phyloP scores from a whole-genome alignment of 2,113 vertebrate species.

The Elephas maximus region DNA sequence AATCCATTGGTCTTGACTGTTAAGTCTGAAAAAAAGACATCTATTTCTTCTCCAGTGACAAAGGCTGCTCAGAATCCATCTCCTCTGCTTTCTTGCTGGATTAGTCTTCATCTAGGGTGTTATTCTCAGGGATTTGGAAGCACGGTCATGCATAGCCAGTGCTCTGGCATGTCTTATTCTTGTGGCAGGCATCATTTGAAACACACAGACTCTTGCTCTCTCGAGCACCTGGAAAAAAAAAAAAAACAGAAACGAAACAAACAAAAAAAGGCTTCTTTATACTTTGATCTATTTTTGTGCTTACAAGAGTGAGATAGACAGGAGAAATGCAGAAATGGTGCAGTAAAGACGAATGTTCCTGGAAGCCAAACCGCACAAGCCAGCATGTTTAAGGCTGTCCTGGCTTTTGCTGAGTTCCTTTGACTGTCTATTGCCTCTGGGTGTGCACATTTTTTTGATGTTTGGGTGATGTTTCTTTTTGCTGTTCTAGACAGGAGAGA shows the following conservation, averaged over 20 bases:
- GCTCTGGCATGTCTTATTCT: background rate
- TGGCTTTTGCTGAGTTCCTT: conserved; percentile 19
- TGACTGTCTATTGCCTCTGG: conserved; percentile 44
- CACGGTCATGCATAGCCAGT: background rate
- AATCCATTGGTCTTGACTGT: background rate
- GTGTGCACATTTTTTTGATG: background rate
- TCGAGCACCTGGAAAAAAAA: background rate
- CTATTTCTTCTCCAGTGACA: conserved; percentile 7
- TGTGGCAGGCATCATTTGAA: conserved; percentile 44
- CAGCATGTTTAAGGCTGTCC: background rate
- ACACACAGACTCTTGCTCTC: background rate
- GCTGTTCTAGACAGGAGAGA: background rate
- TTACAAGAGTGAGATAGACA: conserved; percentile 5
- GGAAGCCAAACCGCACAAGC: conserved; percentile 7
- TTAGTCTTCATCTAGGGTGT: conserved; percentile 33
- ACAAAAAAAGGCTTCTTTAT: conserved; percentile 5
- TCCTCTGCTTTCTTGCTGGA: conserved; percentile 32
- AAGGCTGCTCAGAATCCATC: conserved; percentile 18
- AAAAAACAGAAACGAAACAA: background rate
- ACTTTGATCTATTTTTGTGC: conserved; percentile 48
- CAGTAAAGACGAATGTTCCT: background rate
- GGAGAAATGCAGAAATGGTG: background rate
- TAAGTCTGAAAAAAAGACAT: background rate
- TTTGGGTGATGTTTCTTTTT: conserved; percentile 7
- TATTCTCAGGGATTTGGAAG: background rate